Conservation (phyloP, 2,888 invertebrate species). For the Cephus pulcher region DNA sequence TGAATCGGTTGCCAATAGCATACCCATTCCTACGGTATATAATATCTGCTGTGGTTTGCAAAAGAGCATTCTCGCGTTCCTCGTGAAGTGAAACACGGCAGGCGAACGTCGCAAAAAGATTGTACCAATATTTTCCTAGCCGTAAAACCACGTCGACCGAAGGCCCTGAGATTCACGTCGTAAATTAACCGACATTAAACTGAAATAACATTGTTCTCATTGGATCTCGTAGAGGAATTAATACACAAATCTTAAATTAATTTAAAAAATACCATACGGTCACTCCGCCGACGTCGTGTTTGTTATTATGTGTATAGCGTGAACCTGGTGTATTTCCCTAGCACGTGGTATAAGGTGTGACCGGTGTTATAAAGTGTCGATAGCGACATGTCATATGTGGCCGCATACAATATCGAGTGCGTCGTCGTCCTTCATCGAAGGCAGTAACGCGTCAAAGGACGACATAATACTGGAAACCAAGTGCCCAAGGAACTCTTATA, state of each 20-base stretch:
- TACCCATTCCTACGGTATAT: neutral
- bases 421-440: neutral
- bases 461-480: neutral
- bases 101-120: conserved; percentile 15
- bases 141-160: conserved; percentile 6
- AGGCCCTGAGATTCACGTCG: neutral
- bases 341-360: neutral
- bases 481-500: neutral
- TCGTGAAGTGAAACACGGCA: neutral
- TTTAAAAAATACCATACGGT: neutral
- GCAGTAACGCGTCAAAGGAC: neutral
- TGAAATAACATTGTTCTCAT: neutral
- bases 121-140: conserved; percentile 15
- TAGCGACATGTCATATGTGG: neutral
- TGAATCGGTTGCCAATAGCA: neutral
- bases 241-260: neutral
- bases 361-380: neutral
- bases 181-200: neutral
- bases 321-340: neutral
- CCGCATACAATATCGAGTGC: neutral
- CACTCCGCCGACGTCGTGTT: neutral
- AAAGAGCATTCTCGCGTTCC: neutral
- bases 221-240: neutral
- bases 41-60: neutral
- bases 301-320: neutral